These are phyloP conservation scores for Anthoscopus minutus DNA, from an alignment of 2,113 vertebrate species.

Conservation along the genomic window DNA sequence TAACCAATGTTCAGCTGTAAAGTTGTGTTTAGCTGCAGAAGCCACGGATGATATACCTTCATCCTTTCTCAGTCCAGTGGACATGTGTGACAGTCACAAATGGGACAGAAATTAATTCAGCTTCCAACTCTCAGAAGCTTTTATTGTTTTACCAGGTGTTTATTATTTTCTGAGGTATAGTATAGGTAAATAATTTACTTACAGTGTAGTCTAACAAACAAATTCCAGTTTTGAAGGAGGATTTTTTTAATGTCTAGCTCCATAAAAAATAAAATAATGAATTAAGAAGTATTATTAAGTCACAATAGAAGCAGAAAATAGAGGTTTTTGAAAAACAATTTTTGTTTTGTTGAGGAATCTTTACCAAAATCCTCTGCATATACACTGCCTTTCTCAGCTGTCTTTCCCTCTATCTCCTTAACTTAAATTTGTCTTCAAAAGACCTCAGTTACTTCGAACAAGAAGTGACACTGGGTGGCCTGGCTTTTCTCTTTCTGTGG, in stretches of 20 bases:
- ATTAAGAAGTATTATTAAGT: not conserved
- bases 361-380: not conserved
- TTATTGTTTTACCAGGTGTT: not conserved
- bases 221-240: not conserved
- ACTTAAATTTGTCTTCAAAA: not conserved
- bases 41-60: not conserved
- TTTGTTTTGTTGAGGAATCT: fast-evolving
- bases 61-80: not conserved
- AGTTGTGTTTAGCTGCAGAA: not conserved
- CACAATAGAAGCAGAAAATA: not conserved
- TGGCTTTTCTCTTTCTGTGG: not conserved
- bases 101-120: not conserved
- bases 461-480: not conserved
- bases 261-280: not conserved
- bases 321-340: not conserved
- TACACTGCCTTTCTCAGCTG: not conserved
- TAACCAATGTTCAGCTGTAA: not conserved
- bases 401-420: not conserved
- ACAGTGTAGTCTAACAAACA: fast-evolving
- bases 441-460: not conserved
- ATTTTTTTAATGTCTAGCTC: not conserved
- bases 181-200: not conserved
- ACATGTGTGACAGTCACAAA: not conserved
- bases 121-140: not conserved
- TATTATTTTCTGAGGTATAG: not conserved